Base-by-base conservation (phyloP, 1,140 invertebrate species). In the Camponotus pennsylvanicus region DNA sequence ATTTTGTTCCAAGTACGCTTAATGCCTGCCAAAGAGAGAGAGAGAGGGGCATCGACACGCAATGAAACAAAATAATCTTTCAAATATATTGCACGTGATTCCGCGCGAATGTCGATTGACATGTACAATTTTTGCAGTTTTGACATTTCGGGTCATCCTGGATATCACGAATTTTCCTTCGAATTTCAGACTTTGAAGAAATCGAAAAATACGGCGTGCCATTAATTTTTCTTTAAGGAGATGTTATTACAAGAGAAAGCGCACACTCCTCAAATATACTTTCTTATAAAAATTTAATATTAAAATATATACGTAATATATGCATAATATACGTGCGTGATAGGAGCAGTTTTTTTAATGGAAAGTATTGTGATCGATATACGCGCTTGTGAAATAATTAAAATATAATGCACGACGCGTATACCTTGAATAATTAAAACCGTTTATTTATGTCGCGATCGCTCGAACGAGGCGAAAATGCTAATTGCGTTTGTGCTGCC, bases 11-110 rank as follows among this genome's bases (percentile, higher is more conserved):
- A 55, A 55, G 66, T 37, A 79, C 49, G 52, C 11, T 67, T 69
- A 71, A 59, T 66, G 32, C 18, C 13, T 11, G 11, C 13, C 13
- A 21, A 45, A 59, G 49, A 84, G 59, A 86, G 27, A 59, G 49
- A 84, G 59, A 86, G 27, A 69, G 45, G 32, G 66, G 45, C 13
- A 45, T 9, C 64, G 45, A 70, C 84, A 79, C 76, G 76, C 49
- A 57, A 86, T 55, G 61, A 76, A 52, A 79, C 80, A 63, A 88
- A 66, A 11, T 79, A 73, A 85, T 64, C 32, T 52, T 49, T 49
- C 27, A 73, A 61, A 59, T 45, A 5, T 49, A 45, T 37, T 32
- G 37, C 18, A 83, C 37, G 40, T 21, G 18, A 42, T 73, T 61
- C 21, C 18, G n/a, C 37, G 63, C 75, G 59, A 78, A n/a, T 78